Conservation (phyloP, 2,113 vertebrate species). For the Paraplagusia blochii region DNA sequence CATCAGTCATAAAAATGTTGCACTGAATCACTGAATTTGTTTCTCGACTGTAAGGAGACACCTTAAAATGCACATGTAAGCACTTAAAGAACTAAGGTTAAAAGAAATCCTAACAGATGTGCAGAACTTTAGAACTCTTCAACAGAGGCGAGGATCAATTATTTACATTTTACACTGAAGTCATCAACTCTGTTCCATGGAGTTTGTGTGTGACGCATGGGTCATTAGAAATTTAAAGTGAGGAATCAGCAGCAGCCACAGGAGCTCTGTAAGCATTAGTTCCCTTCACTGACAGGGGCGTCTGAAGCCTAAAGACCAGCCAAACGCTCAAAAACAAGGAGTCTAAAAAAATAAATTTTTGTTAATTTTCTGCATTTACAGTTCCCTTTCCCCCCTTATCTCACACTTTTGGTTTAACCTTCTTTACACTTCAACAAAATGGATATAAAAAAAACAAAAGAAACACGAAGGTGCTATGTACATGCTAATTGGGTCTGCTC, state of each 20-base stretch:
- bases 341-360: conserved; percentile 84
- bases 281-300: conserved; percentile 49
- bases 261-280: conserved; percentile 59
- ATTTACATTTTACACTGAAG: conserved; percentile 69
- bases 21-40: conserved; percentile 41
- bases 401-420: conserved; percentile 70
- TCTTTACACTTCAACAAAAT: conserved; percentile 62
- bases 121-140: conserved; percentile 43
- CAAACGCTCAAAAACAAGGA: conserved; percentile 53
- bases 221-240: conserved; percentile 45
- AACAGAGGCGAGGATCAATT: conserved; percentile 60
- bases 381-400: conserved; percentile 40
- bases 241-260: conserved; percentile 54
- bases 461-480: conserved; percentile 76
- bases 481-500: conserved; percentile 62
- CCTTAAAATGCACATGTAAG: conserved; percentile 57
- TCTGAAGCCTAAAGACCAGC: conserved; percentile 52
- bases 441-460: conserved; percentile 60
- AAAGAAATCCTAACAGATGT: conserved; percentile 39
- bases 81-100: conserved; percentile 53
- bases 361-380: conserved; percentile 77
- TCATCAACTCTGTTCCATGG: conserved; percentile 47
- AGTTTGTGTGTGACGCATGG: conserved; percentile 46
- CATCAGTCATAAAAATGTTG: conserved; percentile 30
- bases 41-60: conserved; percentile 37